Evolutionary conservation across 2,888 invertebrate species (phyloP).

Genomic region (Drosophila histrio): DNA sequence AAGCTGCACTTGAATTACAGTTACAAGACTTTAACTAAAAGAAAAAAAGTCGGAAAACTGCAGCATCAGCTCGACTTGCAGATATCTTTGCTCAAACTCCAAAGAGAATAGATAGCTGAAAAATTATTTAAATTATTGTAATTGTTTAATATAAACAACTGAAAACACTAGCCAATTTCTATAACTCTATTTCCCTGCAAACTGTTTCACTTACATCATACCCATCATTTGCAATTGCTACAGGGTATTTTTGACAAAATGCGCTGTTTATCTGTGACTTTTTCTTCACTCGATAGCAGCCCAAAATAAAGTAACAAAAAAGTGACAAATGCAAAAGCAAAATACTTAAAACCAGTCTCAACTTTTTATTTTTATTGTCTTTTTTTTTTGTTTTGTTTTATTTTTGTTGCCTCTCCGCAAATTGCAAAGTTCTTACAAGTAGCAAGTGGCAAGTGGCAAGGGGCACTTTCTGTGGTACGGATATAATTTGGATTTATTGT

Average conservation of each 20-base stretch:
- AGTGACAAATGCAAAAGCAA: conserved; percentile 41
- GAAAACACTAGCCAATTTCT: no score
- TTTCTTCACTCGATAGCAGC: conserved; percentile 2
- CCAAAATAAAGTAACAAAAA: not conserved
- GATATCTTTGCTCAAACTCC: not conserved
- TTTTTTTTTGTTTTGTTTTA: conserved; percentile 23
- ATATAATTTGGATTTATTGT: conserved; percentile 65
- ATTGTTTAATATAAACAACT: no score
- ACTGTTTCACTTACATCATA: not conserved
- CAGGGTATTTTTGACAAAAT: conserved; percentile 22
- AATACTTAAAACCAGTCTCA: conserved; percentile 43
- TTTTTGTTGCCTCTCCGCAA: conserved; percentile 32
- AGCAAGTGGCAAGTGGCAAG: conserved; percentile 16
- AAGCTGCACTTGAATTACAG: conserved; percentile 42
- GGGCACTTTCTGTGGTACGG: conserved; percentile 31
- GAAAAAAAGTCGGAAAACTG: not conserved
- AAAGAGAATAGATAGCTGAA: not conserved
- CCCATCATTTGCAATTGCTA: not conserved
- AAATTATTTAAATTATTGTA: not conserved
- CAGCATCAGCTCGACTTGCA: not conserved
- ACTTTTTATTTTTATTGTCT: conserved; percentile 34
- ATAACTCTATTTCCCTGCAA: not conserved
- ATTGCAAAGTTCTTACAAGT: conserved; percentile 53
- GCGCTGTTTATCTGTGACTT: conserved; percentile 33
- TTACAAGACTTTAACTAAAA: conserved; percentile 20